Conservation (phyloP, 2,797 vertebrate genomes). For the Phataginus tetradactyla region DNA sequence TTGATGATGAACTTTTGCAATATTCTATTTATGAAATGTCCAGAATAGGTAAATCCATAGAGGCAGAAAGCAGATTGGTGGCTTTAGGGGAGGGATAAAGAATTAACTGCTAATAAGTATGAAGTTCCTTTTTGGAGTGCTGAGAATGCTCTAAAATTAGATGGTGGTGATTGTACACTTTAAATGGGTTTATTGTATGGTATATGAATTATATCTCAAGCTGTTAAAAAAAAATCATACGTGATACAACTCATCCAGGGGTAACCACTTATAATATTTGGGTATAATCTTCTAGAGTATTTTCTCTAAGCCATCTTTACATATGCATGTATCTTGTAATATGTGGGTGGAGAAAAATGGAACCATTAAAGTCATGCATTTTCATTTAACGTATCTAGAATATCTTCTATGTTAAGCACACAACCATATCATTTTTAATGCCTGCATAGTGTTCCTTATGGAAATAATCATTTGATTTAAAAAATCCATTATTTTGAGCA, state of each 20-base stretch:
- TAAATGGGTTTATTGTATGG: not conserved
- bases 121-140: not conserved
- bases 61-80: not conserved
- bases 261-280: not conserved
- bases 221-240: not conserved
- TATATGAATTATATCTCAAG: not conserved
- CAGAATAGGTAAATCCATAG: not conserved
- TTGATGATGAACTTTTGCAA: not conserved
- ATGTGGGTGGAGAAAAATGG: not conserved
- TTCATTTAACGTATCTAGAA: not conserved
- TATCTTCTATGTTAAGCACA: not conserved
- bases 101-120: slow-evolving; percentile 1
- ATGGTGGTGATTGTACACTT: not conserved
- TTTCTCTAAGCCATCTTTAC: not conserved
- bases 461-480: slow-evolving; percentile 13
- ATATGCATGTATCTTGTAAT: not conserved
- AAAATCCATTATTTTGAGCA: not conserved
- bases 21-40: not conserved
- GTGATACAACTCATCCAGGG: not conserved
- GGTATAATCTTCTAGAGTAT: not conserved
- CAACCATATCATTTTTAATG: not conserved
- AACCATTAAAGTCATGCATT: slow-evolving; percentile 3
- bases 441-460: not conserved
- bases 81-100: not conserved
- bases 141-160: not conserved